A percentile compares a stretch with the other conserved stretches of the same genome.
These are phyloP conservation scores for Cheilosia vernalis DNA, from an alignment of 2,888 invertebrate species.

Conservation along the genomic window DNA sequence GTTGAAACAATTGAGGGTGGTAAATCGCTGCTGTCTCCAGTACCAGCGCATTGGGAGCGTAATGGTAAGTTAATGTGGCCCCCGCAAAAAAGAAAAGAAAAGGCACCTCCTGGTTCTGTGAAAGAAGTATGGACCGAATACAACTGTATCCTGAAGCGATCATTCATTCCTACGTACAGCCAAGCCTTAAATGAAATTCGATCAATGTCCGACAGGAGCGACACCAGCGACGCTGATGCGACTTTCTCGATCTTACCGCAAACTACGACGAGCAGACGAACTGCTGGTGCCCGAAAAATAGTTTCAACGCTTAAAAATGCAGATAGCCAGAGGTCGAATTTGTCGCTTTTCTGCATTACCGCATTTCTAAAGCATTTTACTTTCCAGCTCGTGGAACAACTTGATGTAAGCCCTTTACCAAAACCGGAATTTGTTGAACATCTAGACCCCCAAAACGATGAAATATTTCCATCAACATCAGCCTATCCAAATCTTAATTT, in stretches of 20 bases:
- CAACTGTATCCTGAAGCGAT: background rate
- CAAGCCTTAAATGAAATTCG: background rate
- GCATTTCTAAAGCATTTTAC: background rate
- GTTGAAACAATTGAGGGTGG: background rate
- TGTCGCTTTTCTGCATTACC: background rate
- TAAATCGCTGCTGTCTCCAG: background rate
- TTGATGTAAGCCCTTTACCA: too few relatives aligned
- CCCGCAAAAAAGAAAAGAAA: background rate
- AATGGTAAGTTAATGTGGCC: background rate
- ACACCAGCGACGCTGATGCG: background rate
- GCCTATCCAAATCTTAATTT: too few relatives aligned
- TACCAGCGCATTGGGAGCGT: background rate
- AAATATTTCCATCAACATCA: too few relatives aligned
- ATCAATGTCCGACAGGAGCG: background rate
- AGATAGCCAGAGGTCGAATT: background rate
- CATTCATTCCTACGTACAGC: background rate
- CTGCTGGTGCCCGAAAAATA: background rate
- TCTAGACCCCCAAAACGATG: too few relatives aligned
- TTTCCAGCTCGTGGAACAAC: background rate
- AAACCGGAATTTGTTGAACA: too few relatives aligned
- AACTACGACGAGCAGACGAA: background rate
- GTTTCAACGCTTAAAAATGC: background rate
- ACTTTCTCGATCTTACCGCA: background rate
- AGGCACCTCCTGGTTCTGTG: background rate
- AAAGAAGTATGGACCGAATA: background rate